Percentiles rank a stretch among this genome's conserved stretches.
Conservation (phyloP, 1,140 invertebrate genomes). For the Brachionus rotundiformis region DNA sequence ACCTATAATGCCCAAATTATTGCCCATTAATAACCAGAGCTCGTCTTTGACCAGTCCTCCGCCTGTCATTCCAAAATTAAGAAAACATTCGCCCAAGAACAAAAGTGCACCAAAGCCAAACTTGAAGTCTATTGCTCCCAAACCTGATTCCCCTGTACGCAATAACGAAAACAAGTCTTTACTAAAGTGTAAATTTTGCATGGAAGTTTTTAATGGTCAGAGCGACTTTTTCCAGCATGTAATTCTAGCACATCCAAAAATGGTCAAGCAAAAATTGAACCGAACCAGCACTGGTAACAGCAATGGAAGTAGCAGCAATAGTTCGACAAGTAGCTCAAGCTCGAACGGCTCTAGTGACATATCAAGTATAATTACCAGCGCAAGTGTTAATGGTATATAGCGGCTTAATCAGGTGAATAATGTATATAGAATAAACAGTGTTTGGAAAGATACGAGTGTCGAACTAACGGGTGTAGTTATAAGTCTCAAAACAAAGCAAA, state of each 20-base stretch:
- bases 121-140: neutral
- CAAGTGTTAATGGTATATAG: conserved; percentile 11
- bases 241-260: conserved; percentile 40
- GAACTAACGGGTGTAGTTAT: conserved; percentile 4
- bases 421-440: conserved; percentile 3
- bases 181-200: conserved; percentile 50
- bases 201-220: conserved; percentile 39
- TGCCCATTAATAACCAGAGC: neutral
- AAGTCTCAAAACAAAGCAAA: neutral
- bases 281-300: neutral
- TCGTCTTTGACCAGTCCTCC: neutral
- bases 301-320: neutral
- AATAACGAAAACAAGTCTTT: neutral
- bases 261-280: conserved; percentile 47
- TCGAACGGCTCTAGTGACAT: conserved; percentile 15
- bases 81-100: neutral
- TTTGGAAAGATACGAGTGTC: neutral
- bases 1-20: conserved; percentile 40
- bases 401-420: neutral
- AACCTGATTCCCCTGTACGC: neutral
- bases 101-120: neutral
- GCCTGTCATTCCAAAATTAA: neutral
- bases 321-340: conserved; percentile 12
- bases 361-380: neutral
- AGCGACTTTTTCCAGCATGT: conserved; percentile 48